Evolutionary conservation across 2,113 vertebrate genomes (phyloP), one percentile per base, ranked within the genome.

Genomic region (Tonatia bakeri): DNA sequence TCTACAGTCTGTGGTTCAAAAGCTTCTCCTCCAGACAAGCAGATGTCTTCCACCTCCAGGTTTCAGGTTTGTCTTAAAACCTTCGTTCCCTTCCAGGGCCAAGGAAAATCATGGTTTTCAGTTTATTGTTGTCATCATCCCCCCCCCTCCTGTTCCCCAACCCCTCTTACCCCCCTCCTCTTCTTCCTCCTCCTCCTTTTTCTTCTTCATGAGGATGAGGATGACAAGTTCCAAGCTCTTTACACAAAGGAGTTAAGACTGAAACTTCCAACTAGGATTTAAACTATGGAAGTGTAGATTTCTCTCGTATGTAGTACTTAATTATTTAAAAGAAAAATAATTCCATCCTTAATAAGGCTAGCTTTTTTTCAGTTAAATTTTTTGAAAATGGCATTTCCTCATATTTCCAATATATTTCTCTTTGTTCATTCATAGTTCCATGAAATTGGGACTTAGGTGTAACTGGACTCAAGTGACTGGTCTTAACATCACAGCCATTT

Each of bases 321-420:
- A 33, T 82, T 56, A 45, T 75, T 92, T 54, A 52, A 80, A 61
- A 81, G 22, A n/a, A 76, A 61, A 79, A 77, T 52, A 65, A 45
- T 36, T 1, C 3, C 17, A 61, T 56, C 8, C 61, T 79, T 87
- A 77, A 40, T 59, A 36, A 75, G n/a, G 65, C 3, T 94, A 36
- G 28, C 33, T 0, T 45, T 81, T 80, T 82, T 19, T 12, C 33
- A 93, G 59, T 36, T 92, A 80, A 56, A 31, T 54, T 59, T 80
- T 59, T 94, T 45, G 50, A 26, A 64, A 64, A 64, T 28, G 16
- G 3, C 5, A 59, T 76, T 92, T 94, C 43, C 15, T 85, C 16
- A 14, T 73, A 76, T 72, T 89, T 77, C 6, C 45, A 72, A 12
- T 33, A 54, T 89, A 61, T 89, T 43, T 40, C 16, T 90, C 12